phyloP scores from a whole-genome alignment of 2,113 vertebrate species.

The Brachyistius frenatus region DNA sequence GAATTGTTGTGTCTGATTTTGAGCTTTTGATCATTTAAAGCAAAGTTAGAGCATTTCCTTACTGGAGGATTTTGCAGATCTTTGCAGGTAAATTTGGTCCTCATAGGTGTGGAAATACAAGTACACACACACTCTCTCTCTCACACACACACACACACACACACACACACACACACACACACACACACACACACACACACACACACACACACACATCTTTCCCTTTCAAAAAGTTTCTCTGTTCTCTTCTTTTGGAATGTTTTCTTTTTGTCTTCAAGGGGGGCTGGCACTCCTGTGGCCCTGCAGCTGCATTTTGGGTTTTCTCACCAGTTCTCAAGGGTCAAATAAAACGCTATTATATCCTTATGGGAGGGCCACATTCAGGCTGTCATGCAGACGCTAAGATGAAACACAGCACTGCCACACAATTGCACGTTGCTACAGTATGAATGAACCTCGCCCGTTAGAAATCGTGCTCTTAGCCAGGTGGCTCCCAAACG shows the following conservation, averaged over 20 bases:
- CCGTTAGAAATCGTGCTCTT: slow-evolving; percentile 16
- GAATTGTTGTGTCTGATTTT: no score
- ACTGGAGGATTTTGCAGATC: neutral
- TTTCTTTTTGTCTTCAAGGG: neutral
- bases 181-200: no score
- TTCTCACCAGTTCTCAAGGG: slow-evolving; percentile 72
- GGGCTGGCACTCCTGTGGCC: slow-evolving; percentile 53
- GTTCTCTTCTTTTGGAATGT: slow-evolving; percentile 1
- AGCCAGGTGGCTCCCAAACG: slow-evolving; percentile 46
- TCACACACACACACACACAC: neutral
- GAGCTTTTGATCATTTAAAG: no score
- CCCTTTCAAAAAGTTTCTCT: slow-evolving; percentile 6
- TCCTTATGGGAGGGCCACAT: slow-evolving; percentile 76
- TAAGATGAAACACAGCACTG: slow-evolving; percentile 53
- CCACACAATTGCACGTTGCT: slow-evolving; percentile 41
- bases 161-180: neutral
- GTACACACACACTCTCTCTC: slow-evolving; percentile 10
- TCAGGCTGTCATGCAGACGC: slow-evolving; percentile 74
- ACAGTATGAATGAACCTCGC: slow-evolving; percentile 65
- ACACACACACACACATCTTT: slow-evolving; percentile 8
- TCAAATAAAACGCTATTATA: slow-evolving; percentile 79
- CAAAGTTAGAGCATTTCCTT: no score
- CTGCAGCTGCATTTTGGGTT: slow-evolving; percentile 72
- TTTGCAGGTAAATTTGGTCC: slow-evolving; percentile 3
- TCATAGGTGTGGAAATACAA: slow-evolving; percentile 14